A percentile compares a stretch with the other conserved stretches of the same genome.
phyloP scores from a whole-genome alignment of 2,797 vertebrate species.

The Sphaeramia orbicularis region DNA sequence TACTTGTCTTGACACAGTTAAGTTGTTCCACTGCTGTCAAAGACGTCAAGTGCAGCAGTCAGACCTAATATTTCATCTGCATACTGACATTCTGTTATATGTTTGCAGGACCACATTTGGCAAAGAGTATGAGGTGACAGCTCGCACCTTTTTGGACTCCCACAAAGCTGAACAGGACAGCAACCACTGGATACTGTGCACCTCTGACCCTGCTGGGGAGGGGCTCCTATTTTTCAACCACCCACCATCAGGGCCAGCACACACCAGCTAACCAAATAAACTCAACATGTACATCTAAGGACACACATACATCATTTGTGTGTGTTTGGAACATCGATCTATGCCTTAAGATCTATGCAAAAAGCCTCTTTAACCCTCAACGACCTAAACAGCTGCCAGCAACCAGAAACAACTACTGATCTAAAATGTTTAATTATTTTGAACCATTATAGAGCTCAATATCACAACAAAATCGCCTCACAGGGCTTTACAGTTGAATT shows the following conservation, averaged over 20 bases:
- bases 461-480: too few relatives aligned
- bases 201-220: conserved; percentile 77
- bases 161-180: conserved; percentile 88
- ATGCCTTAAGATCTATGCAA: neutral
- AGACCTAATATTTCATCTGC: conserved; percentile 14
- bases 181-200: conserved; percentile 92
- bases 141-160: conserved; percentile 90
- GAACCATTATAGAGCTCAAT: too few relatives aligned
- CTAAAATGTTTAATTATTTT: too few relatives aligned
- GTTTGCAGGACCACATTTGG: conserved; percentile 88
- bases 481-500: too few relatives aligned
- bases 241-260: conserved; percentile 12
- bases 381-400: too few relatives aligned
- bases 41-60: conserved; percentile 7
- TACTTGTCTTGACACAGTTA: neutral
- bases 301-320: neutral
- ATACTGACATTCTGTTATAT: conserved; percentile 23
- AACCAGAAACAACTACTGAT: too few relatives aligned
- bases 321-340: conserved; percentile 2
- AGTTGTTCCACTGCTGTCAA: neutral
- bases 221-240: conserved; percentile 69
- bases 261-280: neutral
- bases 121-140: conserved; percentile 89
- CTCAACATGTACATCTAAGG: neutral
- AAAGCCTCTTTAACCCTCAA: too few relatives aligned